phyloP scores from a whole-genome alignment of 2,797 vertebrate species.

The Ficedula albicollis region DNA sequence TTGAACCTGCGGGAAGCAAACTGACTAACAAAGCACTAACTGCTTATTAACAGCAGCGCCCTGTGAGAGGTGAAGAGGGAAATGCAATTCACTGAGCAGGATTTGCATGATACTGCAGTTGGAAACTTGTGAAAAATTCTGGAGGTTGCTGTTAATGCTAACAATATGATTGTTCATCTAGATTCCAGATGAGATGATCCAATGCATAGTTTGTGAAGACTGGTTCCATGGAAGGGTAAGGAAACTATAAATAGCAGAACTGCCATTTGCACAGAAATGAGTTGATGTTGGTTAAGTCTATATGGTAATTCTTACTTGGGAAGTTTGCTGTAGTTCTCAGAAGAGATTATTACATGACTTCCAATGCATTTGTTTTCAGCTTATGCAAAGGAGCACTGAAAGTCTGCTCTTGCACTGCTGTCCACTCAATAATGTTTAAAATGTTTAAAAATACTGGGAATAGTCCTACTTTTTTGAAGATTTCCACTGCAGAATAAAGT shows the following conservation, averaged over 20 bases:
- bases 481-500: neutral
- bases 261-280: neutral
- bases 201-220: slow-evolving; percentile 95
- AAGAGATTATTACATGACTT: neutral
- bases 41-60: neutral
- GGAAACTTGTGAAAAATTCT: neutral
- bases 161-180: slow-evolving; percentile 47
- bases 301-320: neutral
- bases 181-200: slow-evolving; percentile 98
- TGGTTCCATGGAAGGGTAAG: slow-evolving; percentile 98
- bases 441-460: neutral
- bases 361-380: neutral
- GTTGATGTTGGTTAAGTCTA: neutral
- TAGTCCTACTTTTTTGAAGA: neutral
- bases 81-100: neutral
- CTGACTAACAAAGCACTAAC: neutral
- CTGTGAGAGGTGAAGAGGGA: neutral
- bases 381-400: neutral
- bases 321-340: neutral
- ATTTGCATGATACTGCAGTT: neutral
- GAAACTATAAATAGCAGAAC: neutral
- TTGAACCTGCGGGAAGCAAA: neutral
- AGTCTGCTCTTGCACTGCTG: neutral
- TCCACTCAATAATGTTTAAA: neutral
- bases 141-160: neutral